phyloP scores from a whole-genome alignment of 2,113 vertebrate species.

The Brachyhypopomus gauderio region DNA sequence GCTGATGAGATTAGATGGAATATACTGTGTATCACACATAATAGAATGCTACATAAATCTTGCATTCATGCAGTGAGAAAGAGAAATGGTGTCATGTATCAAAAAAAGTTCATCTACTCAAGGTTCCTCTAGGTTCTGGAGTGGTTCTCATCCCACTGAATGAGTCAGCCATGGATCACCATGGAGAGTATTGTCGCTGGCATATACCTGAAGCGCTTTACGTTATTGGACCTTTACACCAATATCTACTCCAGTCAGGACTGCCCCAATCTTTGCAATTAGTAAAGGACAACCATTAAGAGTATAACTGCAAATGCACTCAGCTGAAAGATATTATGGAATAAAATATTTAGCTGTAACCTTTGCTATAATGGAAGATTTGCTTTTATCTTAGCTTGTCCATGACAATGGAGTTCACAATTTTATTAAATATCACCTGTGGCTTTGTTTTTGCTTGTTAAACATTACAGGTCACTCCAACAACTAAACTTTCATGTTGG shows the following conservation, averaged over 20 bases:
- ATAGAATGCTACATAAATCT: background rate
- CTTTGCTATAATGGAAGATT: no score
- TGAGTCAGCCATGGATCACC: background rate
- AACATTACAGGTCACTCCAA: background rate
- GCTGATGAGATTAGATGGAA: background rate
- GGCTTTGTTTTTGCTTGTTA: background rate
- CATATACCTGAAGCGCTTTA: slow-evolving; percentile 8
- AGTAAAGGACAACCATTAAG: background rate
- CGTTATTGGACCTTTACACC: slow-evolving; percentile 28
- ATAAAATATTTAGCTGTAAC: background rate
- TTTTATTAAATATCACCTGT: background rate
- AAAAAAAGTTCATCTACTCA: background rate
- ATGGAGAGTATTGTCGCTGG: background rate
- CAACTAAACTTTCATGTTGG: slow-evolving; percentile 2
- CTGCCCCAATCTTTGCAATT: slow-evolving; percentile 11
- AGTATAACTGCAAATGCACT: background rate
- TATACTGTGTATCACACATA: background rate
- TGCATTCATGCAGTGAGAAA: background rate
- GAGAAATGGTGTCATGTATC: background rate
- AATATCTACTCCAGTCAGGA: slow-evolving; percentile 23
- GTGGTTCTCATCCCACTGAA: background rate
- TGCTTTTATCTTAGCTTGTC: no score
- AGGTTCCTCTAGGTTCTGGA: background rate
- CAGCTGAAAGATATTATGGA: background rate
- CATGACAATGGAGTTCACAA: no score